Base-by-base conservation (phyloP, 2,888 invertebrate species). In the Galerucella nymphaeae region DNA sequence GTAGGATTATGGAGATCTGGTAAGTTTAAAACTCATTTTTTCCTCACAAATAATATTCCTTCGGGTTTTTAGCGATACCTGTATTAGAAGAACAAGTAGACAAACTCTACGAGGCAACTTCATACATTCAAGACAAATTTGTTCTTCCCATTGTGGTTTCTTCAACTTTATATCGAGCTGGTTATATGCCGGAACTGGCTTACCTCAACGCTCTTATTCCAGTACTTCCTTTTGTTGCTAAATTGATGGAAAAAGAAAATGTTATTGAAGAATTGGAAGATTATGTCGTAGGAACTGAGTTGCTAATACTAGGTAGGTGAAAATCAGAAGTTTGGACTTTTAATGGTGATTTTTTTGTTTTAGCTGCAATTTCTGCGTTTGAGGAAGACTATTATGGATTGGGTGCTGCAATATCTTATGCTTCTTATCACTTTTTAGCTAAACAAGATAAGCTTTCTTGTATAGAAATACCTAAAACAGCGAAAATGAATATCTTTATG, bases 311-410 rank as follows among this genome's bases (percentile, higher is more conserved):
- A 1, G 55, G 55, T 48, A 48, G 13, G 48, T 48, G n/a, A n/a
- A n/a, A n/a, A n/a, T 14, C 42, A 2, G 8, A 42, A 2, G 2
- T 42, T 8, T 42, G 10, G 13, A 42, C 11, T 11, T 13, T 42
- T 10, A 11, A 10, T 42, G 6, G 42, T 11, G n/a, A n/a, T n/a
- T n/a, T n/a, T n/a, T 11, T 42, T 42, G 13, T 11, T 42, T 42
- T n/a, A 48, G 48, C 14, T 57, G 4, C 20, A 10, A 18, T 57
- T 13, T 57, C 20, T 1, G 20, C 55, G 10, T 57, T 57, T 1
- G 20, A 57, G 10, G 55, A 57, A 57, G 20, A 57, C 55, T 57
- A 20, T 57, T 57, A 11, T 23, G 55, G 55, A 18, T 18, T 57
- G 2, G 18, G 18, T 1, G 18, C 20, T 2, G 18, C 23, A 1